A percentile compares a stretch with the other conserved stretches of the same genome.
phyloP scores from a whole-genome alignment of 2,797 vertebrate species.

The Spheniscus humboldti region DNA sequence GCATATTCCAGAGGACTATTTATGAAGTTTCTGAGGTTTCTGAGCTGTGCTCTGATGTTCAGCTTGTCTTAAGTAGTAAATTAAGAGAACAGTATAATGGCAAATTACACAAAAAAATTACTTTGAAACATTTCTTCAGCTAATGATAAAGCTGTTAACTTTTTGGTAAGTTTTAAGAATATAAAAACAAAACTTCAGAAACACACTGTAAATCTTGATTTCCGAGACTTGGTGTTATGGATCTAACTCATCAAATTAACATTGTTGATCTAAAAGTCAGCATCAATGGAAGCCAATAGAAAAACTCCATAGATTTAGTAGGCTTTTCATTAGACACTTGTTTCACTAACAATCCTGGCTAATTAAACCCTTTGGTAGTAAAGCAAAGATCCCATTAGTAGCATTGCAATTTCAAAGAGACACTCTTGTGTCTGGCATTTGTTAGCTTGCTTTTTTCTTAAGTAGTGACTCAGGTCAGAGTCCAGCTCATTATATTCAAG shows the following conservation, averaged over 20 bases:
- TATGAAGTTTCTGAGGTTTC: slow-evolving; percentile 63
- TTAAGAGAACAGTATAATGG: slow-evolving; percentile 68
- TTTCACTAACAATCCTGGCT: slow-evolving; percentile 14
- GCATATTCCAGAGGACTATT: slow-evolving; percentile 68
- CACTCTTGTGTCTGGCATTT: not conserved
- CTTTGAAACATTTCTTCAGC: slow-evolving; percentile 7
- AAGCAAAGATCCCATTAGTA: slow-evolving; percentile 28
- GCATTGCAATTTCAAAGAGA: slow-evolving; percentile 30
- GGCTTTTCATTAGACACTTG: not conserved
- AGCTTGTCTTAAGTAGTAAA: slow-evolving; percentile 72
- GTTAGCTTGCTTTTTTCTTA: slow-evolving; percentile 24
- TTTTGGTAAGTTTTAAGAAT: not conserved
- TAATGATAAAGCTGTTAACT: not conserved
- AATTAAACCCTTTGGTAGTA: slow-evolving; percentile 53
- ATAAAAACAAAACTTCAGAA: not conserved
- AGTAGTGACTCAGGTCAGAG: slow-evolving; percentile 15
- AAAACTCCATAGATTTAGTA: not conserved
- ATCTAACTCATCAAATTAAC: not conserved
- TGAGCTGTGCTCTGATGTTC: slow-evolving; percentile 65
- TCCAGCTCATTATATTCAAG: not conserved
- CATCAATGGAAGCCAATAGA: not conserved
- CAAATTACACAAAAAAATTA: slow-evolving; percentile 52
- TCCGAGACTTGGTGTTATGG: not conserved
- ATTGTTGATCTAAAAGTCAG: not conserved
- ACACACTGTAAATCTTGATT: not conserved